Conservation (phyloP, 2,113 vertebrate genomes). For the Malurus melanocephalus region DNA sequence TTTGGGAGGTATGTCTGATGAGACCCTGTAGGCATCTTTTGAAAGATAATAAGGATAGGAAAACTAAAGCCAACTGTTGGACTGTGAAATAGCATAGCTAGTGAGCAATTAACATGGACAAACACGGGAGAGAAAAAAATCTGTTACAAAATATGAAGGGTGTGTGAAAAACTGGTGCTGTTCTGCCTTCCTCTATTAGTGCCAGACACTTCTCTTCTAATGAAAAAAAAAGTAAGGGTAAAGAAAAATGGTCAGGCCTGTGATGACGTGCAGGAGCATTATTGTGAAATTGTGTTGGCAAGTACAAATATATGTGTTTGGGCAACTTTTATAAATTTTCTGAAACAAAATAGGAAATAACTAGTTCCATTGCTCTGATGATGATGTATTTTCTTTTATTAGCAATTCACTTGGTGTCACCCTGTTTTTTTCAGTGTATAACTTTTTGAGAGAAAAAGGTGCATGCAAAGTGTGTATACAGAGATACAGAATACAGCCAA, state of each 20-base stretch:
- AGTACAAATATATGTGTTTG: background rate
- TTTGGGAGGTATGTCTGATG: background rate
- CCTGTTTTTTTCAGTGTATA: background rate
- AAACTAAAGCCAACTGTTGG: background rate
- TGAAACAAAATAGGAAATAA: background rate
- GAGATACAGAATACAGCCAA: background rate
- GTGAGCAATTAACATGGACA: background rate
- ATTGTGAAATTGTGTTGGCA: background rate
- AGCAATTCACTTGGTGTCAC: background rate
- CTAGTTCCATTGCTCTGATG: background rate
- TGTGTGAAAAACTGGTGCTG: background rate
- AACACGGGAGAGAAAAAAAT: background rate
- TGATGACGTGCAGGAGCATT: background rate
- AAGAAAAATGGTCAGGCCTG: background rate
- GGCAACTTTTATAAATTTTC: background rate
- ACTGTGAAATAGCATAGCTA: background rate
- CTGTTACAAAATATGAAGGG: background rate
- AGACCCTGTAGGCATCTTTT: background rate
- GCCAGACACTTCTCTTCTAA: background rate
- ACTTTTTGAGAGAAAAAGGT: background rate
- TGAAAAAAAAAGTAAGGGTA: background rate
- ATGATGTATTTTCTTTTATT: background rate
- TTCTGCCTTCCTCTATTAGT: background rate
- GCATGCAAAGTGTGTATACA: background rate
- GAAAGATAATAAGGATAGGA: background rate